These are phyloP conservation scores for Caenorhabditis virilis DNA, from an alignment of 2,888 invertebrate species.

Conservation along the genomic window DNA sequence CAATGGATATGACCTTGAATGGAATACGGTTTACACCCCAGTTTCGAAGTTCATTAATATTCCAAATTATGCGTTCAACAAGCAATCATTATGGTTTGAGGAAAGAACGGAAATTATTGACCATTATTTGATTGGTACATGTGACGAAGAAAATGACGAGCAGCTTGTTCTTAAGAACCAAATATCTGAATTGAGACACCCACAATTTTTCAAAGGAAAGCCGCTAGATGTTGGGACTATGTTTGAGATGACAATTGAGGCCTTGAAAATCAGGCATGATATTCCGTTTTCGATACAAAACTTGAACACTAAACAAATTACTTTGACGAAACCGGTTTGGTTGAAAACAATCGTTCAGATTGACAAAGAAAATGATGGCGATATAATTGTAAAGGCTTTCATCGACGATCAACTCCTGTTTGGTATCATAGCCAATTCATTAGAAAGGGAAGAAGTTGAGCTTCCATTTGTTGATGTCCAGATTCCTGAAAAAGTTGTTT, in stretches of 20 bases:
- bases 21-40: conserved; percentile 45
- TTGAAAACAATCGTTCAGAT: conserved; percentile 23
- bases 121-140: conserved; percentile 55
- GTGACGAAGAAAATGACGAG: conserved; percentile 24
- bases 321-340: conserved; percentile 28
- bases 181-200: conserved; percentile 42
- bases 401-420: conserved; percentile 28
- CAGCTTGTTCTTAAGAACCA: conserved; percentile 37
- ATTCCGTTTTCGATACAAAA: conserved; percentile 35
- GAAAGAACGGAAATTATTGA: conserved; percentile 44
- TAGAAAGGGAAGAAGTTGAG: conserved; percentile 16
- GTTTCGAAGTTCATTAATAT: conserved; percentile 30
- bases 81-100: conserved; percentile 47
- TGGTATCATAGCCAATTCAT: conserved; percentile 9
- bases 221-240: conserved; percentile 37
- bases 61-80: conserved; percentile 59
- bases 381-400: conserved; percentile 11
- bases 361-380: background rate
- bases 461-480: conserved; percentile 20
- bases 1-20: conserved; percentile 46
- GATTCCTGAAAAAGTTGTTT: conserved; percentile 21
- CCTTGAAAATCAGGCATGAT: conserved; percentile 15
- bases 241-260: conserved; percentile 33
- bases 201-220: conserved; percentile 41
- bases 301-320: conserved; percentile 19